Conservation (phyloP, 2,113 vertebrate genomes). For the Plotosus lineatus region DNA sequence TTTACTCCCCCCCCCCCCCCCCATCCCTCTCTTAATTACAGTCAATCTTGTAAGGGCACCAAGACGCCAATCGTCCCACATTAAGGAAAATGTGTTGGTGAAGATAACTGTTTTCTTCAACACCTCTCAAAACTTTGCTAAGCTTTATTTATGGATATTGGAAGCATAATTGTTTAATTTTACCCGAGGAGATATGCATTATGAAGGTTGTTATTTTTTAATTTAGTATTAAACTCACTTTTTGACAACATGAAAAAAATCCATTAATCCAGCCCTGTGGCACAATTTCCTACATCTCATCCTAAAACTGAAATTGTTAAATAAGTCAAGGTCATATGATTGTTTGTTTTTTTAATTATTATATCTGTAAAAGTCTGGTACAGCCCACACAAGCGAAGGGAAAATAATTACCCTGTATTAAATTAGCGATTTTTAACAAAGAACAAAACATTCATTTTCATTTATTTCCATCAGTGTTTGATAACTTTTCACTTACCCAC, state of each 20-base stretch:
- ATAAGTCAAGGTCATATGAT: background rate
- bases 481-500: background rate
- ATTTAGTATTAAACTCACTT: background rate
- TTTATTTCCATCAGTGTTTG: background rate
- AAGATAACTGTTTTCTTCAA: background rate
- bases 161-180: background rate
- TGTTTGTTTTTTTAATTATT: slow-evolving; percentile 15
- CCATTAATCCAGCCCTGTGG: background rate
- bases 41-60: background rate
- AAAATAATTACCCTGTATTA: background rate
- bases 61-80: background rate
- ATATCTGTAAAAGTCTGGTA: background rate
- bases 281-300: background rate
- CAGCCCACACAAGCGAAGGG: background rate
- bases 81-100: background rate
- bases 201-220: background rate
- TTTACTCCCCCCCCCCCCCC: too few species aligned
- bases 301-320: background rate
- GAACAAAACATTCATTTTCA: background rate
- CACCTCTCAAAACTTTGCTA: background rate
- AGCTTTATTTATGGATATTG: background rate
- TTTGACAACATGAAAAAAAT: background rate
- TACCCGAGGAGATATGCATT: background rate
- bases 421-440: background rate
- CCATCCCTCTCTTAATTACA: too few species aligned